Evolutionary conservation across 2,113 vertebrate species (phyloP).

Genomic region (Oryzias curvinotus): DNA sequence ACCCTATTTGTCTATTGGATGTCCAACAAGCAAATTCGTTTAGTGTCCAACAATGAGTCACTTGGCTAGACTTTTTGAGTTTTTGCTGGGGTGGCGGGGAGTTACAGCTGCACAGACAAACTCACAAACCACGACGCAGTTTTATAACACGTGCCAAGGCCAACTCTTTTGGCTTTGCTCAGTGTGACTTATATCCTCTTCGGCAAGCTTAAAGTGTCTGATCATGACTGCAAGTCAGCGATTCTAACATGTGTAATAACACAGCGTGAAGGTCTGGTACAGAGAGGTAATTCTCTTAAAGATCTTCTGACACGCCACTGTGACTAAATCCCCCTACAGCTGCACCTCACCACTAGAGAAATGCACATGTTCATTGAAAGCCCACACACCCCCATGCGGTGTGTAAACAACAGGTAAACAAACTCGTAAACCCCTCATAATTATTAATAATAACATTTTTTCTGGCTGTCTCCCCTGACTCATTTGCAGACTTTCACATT

Average conservation of each 20-base stretch:
- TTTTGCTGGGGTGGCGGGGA: conserved; percentile 2
- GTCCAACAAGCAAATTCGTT: conserved; percentile 8
- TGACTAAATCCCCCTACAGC: conserved; percentile 27
- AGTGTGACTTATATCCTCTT: conserved; percentile 52
- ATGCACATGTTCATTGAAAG: conserved; percentile 13
- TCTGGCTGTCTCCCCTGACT: conserved; percentile 27
- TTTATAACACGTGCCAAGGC: conserved; percentile 24
- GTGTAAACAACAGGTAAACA: conserved; percentile 21
- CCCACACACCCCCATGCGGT: conserved; percentile 9
- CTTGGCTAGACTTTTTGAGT: conserved; percentile 9
- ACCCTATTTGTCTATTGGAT: conserved; percentile 3
- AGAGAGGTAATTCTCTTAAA: conserved; percentile 52
- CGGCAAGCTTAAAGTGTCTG: conserved; percentile 52
- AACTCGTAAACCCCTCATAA: background rate
- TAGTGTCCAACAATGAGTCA: conserved; percentile 36
- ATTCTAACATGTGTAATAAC: conserved; percentile 31
- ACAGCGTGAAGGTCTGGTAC: conserved; percentile 52
- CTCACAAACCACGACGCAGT: conserved; percentile 18
- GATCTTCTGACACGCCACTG: conserved; percentile 62
- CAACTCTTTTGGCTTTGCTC: conserved; percentile 15
- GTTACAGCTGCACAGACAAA: conserved; percentile 2
- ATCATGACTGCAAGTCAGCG: conserved; percentile 45
- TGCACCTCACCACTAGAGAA: conserved; percentile 17
- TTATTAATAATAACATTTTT: no score
- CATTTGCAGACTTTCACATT: conserved; percentile 13